Conservation (phyloP, 2,113 vertebrate species). For the Myxocyprinus asiaticus region DNA sequence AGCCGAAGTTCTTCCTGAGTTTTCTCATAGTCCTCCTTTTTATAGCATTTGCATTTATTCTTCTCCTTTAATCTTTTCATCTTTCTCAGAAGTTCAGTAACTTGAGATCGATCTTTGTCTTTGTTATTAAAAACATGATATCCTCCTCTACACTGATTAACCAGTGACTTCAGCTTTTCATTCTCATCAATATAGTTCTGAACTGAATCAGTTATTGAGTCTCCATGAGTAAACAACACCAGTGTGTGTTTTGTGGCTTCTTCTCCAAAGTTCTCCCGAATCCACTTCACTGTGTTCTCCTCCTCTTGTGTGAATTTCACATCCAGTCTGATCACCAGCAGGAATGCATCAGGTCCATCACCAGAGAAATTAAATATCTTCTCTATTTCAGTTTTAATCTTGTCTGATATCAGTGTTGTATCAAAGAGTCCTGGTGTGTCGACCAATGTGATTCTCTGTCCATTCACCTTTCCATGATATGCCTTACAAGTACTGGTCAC, state of each 20-base stretch:
- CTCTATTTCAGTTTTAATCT: constrained; percentile 29
- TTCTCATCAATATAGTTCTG: background rate
- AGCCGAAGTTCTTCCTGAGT: background rate
- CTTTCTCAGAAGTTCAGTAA: constrained; percentile 27
- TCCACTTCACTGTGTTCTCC: background rate
- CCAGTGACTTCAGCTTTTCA: background rate
- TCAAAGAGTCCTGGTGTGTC: constrained; percentile 60
- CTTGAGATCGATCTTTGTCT: background rate
- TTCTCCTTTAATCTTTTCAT: background rate
- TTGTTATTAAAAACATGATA: constrained; percentile 45
- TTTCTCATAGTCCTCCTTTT: background rate
- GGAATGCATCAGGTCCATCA: constrained; percentile 34
- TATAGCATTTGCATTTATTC: constrained; percentile 28
- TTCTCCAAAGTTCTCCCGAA: constrained; percentile 38
- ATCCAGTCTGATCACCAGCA: constrained; percentile 40
- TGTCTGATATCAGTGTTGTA: background rate
- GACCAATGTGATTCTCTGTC: constrained; percentile 38
- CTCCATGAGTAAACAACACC: constrained; percentile 52
- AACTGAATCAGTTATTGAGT: background rate
- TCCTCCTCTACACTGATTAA: background rate
- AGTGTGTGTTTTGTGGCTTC: constrained; percentile 28
- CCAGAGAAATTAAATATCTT: background rate
- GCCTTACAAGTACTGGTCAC: background rate
- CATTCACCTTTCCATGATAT: background rate
- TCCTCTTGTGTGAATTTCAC: constrained; percentile 12